Percentiles rank a stretch among this genome's conserved stretches.
phyloP scores from a whole-genome alignment of 2,888 invertebrate genomes.

The Nebria brevicollis region DNA sequence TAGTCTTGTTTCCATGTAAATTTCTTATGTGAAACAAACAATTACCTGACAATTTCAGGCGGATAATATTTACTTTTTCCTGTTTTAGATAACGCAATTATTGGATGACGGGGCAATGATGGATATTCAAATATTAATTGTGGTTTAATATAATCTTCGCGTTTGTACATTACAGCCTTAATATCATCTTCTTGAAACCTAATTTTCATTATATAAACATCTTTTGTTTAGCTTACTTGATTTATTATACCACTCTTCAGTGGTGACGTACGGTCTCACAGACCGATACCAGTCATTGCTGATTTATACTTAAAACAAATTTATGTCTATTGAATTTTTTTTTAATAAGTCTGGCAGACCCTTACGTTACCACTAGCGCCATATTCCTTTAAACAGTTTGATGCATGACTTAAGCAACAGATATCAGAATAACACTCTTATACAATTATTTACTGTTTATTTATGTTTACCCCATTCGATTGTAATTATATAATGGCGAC shows the following conservation, averaged over 20 bases:
- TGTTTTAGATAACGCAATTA: slow-evolving; percentile 19
- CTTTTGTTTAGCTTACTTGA: neutral
- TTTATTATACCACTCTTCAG: neutral
- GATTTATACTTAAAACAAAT: neutral
- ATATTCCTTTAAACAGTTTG: neutral
- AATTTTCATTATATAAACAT: neutral
- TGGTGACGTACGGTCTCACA: neutral
- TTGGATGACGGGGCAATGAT: slow-evolving; percentile 52
- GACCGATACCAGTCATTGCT: neutral
- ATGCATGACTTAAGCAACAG: neutral
- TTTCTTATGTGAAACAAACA: slow-evolving; percentile 4
- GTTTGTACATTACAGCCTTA: slow-evolving; percentile 15
- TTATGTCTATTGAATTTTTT: neutral
- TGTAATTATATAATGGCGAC: no score
- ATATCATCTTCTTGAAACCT: slow-evolving; percentile 24
- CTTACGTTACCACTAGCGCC: neutral
- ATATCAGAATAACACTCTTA: neutral
- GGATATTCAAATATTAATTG: slow-evolving; percentile 55
- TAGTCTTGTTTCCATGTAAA: neutral
- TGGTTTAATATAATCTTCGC: slow-evolving; percentile 34
- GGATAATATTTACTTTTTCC: slow-evolving; percentile 33
- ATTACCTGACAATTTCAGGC: slow-evolving; percentile 36
- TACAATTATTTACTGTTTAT: neutral
- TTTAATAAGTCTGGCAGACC: neutral
- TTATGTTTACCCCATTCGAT: no score